These are phyloP conservation scores for Craterocephalus amniculus DNA, from an alignment of 2,797 vertebrate genomes.

Conservation along the genomic window DNA sequence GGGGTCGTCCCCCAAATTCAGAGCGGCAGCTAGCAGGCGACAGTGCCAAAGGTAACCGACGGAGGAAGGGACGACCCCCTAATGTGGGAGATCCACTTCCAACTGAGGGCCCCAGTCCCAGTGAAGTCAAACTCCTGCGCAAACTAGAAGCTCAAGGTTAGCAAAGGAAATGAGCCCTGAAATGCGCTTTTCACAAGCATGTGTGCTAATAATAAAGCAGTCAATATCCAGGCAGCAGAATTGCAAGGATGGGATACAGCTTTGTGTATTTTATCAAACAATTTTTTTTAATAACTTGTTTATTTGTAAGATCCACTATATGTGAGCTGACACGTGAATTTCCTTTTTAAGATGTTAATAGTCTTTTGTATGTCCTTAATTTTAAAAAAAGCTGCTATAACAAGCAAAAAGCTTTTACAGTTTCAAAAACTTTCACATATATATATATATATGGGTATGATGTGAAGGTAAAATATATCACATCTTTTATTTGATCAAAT, in stretches of 20 bases:
- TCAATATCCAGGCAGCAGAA: conserved; percentile 26
- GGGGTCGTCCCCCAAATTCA: conserved; percentile 89
- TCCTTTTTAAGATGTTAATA: not conserved
- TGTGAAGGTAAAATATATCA: not conserved
- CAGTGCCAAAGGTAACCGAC: conserved; percentile 81
- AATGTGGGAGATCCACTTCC: conserved; percentile 86
- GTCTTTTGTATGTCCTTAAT: conserved; percentile 5
- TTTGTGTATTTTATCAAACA: conserved; percentile 12
- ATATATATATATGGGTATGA: too few species aligned
- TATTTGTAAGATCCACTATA: conserved; percentile 11
- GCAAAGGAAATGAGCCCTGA: conserved; percentile 53
- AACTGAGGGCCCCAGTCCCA: conserved; percentile 87
- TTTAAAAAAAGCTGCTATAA: not conserved
- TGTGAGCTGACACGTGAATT: conserved; percentile 4
- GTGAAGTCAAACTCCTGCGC: conserved; percentile 92
- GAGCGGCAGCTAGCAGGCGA: conserved; percentile 87
- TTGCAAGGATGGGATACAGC: conserved; percentile 1
- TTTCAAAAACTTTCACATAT: not conserved
- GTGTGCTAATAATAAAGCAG: conserved; percentile 42
- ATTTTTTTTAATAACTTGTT: not conserved
- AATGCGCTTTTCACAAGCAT: conserved; percentile 43
- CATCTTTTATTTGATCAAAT: conserved; percentile 5
- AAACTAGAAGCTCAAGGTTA: conserved; percentile 98
- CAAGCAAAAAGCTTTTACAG: not conserved
- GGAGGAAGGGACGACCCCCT: conserved; percentile 93